phyloP scores from a whole-genome alignment of 2,113 vertebrate species.

The Spea multiplicata region DNA sequence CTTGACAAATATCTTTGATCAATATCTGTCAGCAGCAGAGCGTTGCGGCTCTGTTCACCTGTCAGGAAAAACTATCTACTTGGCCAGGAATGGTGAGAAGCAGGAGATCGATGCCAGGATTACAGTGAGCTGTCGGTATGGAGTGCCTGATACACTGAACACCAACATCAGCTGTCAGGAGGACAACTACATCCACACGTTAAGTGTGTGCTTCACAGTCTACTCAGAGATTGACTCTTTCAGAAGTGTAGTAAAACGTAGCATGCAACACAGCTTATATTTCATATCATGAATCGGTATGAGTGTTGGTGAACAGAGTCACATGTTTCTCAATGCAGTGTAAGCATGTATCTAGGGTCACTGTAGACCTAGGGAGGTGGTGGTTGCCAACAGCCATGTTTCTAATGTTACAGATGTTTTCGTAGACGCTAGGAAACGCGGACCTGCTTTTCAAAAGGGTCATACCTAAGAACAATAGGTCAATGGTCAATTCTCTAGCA shows the following conservation, averaged over 20 bases:
- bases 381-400: too few relatives aligned
- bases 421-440: too few relatives aligned
- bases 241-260: background rate
- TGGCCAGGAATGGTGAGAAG: accelerated
- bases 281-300: too few relatives aligned
- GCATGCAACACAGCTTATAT: background rate
- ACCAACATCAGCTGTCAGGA: slow-evolving; percentile 35
- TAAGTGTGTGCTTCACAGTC: background rate
- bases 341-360: too few relatives aligned
- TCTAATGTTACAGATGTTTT: too few relatives aligned
- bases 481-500: too few relatives aligned
- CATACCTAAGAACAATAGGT: too few relatives aligned
- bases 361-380: too few relatives aligned
- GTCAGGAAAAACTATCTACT: background rate
- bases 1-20: accelerated
- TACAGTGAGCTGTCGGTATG: slow-evolving; percentile 37
- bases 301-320: too few relatives aligned
- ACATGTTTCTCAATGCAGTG: too few relatives aligned
- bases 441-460: too few relatives aligned
- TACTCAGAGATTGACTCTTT: background rate
- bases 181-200: slow-evolving; percentile 19
- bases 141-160: slow-evolving; percentile 43
- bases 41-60: background rate
- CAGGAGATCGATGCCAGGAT: slow-evolving; percentile 44
- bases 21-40: background rate